Conservation (phyloP, 2,888 invertebrate species). For the Rotaria socialis region DNA sequence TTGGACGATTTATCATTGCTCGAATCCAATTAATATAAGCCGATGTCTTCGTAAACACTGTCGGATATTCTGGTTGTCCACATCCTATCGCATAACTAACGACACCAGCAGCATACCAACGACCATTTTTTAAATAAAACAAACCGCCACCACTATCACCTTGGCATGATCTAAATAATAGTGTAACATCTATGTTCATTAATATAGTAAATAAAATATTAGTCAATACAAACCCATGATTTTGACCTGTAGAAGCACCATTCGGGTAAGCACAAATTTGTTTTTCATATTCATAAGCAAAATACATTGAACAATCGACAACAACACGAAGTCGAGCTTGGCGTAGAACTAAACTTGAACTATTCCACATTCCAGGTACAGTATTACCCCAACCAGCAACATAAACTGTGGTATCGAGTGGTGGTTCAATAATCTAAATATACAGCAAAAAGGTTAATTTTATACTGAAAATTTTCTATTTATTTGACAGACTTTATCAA, state of each 20-base stretch:
- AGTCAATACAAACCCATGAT: constrained; percentile 17
- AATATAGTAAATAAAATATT: not conserved
- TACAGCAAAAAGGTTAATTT: not conserved
- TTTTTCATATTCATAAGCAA: not conserved
- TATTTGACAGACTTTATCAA: constrained; percentile 1
- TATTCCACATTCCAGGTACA: not conserved
- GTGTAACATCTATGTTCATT: not conserved
- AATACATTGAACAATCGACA: constrained; percentile 13
- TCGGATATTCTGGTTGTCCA: not conserved
- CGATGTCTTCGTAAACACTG: not conserved
- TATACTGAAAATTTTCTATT: not conserved
- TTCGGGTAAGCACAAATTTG: not conserved
- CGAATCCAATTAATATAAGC: constrained; percentile 24
- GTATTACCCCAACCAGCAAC: constrained; percentile 30
- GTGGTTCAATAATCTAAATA: constrained; percentile 19
- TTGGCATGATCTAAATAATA: constrained; percentile 29
- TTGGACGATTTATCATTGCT: not conserved
- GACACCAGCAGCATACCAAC: constrained; percentile 19
- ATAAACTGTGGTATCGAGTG: not conserved
- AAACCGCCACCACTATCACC: constrained; percentile 35
- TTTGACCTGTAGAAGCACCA: not conserved
- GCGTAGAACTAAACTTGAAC: not conserved
- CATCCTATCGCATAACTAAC: constrained; percentile 19
- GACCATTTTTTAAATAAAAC: not conserved
- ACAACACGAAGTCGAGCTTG: constrained; percentile 22